Conservation (phyloP, 1,140 invertebrate genomes). For the Thaumatotibia leucotreta region DNA sequence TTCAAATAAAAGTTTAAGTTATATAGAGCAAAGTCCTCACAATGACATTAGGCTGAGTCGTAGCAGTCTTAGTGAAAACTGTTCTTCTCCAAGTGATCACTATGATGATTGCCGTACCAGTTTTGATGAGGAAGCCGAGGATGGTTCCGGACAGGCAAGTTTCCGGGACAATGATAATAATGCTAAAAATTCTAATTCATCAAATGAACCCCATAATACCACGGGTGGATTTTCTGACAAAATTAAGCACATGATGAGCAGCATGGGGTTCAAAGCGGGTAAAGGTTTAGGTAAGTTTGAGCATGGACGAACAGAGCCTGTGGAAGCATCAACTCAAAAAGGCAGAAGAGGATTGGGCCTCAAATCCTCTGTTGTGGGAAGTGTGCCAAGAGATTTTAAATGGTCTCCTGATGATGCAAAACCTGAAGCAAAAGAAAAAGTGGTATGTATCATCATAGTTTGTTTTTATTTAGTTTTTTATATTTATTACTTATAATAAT, state of each 20-base stretch:
- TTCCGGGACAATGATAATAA: slow-evolving; percentile 44
- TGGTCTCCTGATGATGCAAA: slow-evolving; percentile 81
- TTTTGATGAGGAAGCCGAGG: slow-evolving; percentile 51
- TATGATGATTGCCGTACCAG: slow-evolving; percentile 51
- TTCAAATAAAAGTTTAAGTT: slow-evolving; percentile 29
- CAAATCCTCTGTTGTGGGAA: slow-evolving; percentile 80
- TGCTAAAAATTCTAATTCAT: slow-evolving; percentile 29
- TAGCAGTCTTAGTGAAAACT: slow-evolving; percentile 67
- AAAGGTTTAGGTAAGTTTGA: slow-evolving; percentile 91
- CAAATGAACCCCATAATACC: slow-evolving; percentile 30
- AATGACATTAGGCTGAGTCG: slow-evolving; percentile 47
- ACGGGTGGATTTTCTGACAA: slow-evolving; percentile 52
- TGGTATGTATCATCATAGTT: slow-evolving; percentile 31
- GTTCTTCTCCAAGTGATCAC: slow-evolving; percentile 61
- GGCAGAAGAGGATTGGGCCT: slow-evolving; percentile 92
- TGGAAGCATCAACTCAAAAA: slow-evolving; percentile 88
- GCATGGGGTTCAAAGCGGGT: slow-evolving; percentile 87
- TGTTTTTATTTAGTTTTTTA: slow-evolving; percentile 29
- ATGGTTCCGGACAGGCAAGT: slow-evolving; percentile 33
- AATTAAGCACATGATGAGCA: slow-evolving; percentile 77
- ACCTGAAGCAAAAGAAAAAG: slow-evolving; percentile 56
- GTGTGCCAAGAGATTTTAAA: slow-evolving; percentile 75
- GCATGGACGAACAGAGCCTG: slow-evolving; percentile 88
- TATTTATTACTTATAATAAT: no score
- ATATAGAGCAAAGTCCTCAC: slow-evolving; percentile 39